A percentile compares a stretch with the other conserved stretches of the same genome.
These are phyloP conservation scores for Delia radicum DNA, from an alignment of 1,140 invertebrate species.

Conservation along the genomic window DNA sequence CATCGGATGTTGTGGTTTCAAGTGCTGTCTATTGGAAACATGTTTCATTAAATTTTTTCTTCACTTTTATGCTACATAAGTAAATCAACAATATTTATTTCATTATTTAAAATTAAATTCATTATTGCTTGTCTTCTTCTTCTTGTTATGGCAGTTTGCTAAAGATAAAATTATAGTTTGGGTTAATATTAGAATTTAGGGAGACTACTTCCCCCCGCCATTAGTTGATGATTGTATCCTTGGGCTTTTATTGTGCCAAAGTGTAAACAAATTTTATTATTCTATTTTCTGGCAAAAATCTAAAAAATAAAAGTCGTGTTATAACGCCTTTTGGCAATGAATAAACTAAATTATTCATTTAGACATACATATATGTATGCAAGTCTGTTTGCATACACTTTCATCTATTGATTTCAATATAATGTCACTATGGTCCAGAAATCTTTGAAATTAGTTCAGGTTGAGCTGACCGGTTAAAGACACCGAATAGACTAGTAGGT, in stretches of 20 bases:
- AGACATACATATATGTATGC: not conserved
- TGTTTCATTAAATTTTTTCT: not conserved
- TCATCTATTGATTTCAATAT: too few relatives aligned
- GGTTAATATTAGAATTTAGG: too few relatives aligned
- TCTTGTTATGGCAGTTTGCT: not conserved
- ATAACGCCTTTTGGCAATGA: not conserved
- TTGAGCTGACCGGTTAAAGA: too few relatives aligned
- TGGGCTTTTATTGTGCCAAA: not conserved
- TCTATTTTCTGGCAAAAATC: not conserved
- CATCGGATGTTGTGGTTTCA: not conserved
- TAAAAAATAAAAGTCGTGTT: not conserved
- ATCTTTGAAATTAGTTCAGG: too few relatives aligned
- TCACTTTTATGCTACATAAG: not conserved
- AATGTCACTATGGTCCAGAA: too few relatives aligned
- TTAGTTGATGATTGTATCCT: not conserved
- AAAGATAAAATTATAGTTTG: too few relatives aligned
- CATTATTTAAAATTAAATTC: not conserved
- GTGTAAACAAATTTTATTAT: slow-evolving; percentile 2
- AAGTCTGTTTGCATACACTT: too few relatives aligned
- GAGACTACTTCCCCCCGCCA: too few relatives aligned
- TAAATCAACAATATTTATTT: too few relatives aligned
- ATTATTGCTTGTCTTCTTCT: not conserved
- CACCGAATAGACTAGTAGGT: too few relatives aligned
- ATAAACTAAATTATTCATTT: not conserved
- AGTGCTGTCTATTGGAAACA: not conserved